phyloP scores from a whole-genome alignment of 2,888 invertebrate genomes.

The Eupelmus urozonus region DNA sequence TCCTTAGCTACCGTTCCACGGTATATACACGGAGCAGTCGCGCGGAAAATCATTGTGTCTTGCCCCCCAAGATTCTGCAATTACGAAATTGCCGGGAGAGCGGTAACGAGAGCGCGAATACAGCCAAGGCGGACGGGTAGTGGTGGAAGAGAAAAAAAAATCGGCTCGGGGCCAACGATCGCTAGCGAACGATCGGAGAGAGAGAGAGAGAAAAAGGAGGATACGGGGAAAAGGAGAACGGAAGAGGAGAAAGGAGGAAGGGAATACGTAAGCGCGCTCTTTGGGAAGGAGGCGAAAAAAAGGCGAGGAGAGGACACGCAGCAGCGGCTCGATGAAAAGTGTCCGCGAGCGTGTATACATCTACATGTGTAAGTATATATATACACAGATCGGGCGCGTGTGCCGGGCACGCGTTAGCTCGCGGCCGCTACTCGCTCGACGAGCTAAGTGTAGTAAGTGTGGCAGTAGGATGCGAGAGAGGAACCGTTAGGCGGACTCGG shows the following conservation, averaged over 20 bases:
- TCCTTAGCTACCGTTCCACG: too few relatives aligned
- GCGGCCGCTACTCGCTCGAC: background rate
- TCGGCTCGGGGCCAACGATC: constrained; percentile 6
- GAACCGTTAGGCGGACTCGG: constrained; percentile 73
- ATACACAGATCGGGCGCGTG: background rate
- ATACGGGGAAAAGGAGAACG: constrained; percentile 25
- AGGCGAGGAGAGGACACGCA: background rate
- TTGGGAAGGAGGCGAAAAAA: constrained; percentile 24
- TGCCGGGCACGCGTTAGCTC: background rate
- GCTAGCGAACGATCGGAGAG: background rate
- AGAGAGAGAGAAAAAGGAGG: constrained; percentile 4
- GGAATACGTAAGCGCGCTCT: background rate
- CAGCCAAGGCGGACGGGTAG: background rate
- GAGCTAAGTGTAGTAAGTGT: constrained; percentile 71
- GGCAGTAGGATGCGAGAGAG: constrained; percentile 76
- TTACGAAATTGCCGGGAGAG: constrained; percentile 39
- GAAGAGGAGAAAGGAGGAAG: constrained; percentile 26
- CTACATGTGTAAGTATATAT: background rate
- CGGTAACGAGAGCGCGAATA: background rate
- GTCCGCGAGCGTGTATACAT: background rate
- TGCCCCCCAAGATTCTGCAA: background rate
- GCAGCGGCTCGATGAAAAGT: constrained; percentile 15
- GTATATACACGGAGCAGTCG: constrained; percentile 11
- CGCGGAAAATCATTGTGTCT: constrained; percentile 49
- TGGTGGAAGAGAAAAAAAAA: constrained; percentile 10